These are phyloP conservation scores for Labeo calbasu DNA, from an alignment of 2,797 vertebrate genomes.

Conservation along the genomic window DNA sequence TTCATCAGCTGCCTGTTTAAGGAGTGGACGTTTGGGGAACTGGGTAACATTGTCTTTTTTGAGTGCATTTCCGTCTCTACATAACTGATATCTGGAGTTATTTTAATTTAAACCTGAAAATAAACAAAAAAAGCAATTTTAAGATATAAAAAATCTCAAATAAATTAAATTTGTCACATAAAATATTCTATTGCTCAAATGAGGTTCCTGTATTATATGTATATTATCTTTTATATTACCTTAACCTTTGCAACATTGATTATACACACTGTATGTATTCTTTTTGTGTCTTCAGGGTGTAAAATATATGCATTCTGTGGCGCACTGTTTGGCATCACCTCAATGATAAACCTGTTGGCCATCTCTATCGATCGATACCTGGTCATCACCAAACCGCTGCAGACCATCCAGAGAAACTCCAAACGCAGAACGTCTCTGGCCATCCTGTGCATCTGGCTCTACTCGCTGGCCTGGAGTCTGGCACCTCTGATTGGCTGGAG, in stretches of 20 bases:
- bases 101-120: too few species aligned
- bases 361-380: slow-evolving; percentile 94
- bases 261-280: background rate
- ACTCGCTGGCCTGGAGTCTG: slow-evolving; percentile 92
- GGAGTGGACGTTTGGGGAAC: slow-evolving; percentile 91
- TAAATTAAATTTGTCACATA: too few species aligned
- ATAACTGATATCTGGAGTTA: too few species aligned
- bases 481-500: slow-evolving; percentile 95
- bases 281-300: slow-evolving; percentile 70
- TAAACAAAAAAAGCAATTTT: too few species aligned
- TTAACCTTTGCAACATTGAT: background rate
- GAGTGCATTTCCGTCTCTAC: too few species aligned
- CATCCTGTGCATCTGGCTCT: slow-evolving; percentile 88
- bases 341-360: slow-evolving; percentile 92
- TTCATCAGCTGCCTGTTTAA: slow-evolving; percentile 91
- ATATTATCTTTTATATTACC: background rate
- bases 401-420: slow-evolving; percentile 81
- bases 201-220: background rate
- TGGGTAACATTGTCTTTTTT: slow-evolving; percentile 73
- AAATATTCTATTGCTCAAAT: background rate
- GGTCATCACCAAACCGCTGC: slow-evolving; percentile 91
- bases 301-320: slow-evolving; percentile 94
- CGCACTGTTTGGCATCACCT: slow-evolving; percentile 91
- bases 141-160: too few species aligned
- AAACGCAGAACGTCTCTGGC: slow-evolving; percentile 81